Percentiles rank a stretch among this genome's conserved stretches.
Evolutionary conservation across 2,113 vertebrate genomes (phyloP).

Genomic region (Reinhardtius hippoglossoides): DNA sequence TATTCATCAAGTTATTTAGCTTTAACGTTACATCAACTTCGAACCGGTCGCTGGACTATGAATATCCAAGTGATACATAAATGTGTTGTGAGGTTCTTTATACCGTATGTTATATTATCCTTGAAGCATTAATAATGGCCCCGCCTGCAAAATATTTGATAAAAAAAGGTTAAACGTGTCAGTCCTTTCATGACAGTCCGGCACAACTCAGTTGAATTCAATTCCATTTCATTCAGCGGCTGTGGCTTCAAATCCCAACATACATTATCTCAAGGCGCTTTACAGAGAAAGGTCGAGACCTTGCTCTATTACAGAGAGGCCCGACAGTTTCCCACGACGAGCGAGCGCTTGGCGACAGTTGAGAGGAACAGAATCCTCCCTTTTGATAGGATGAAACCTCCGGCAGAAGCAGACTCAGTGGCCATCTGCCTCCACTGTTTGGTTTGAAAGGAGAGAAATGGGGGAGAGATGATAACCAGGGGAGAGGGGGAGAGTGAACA

Average conservation of each 20-base stretch:
- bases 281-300: background rate
- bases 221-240: background rate
- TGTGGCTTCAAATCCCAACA: background rate
- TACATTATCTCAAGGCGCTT: background rate
- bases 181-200: background rate
- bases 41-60: no score
- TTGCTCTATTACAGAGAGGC: background rate
- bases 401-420: background rate
- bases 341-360: background rate
- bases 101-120: no score
- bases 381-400: background rate
- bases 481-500: background rate
- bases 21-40: no score
- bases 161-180: background rate
- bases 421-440: background rate
- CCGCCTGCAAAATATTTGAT: background rate
- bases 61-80: no score
- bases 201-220: background rate
- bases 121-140: background rate
- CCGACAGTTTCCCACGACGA: background rate
- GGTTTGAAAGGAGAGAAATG: background rate
- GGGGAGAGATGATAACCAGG: background rate
- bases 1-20: no score
- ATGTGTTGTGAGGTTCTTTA: no score
- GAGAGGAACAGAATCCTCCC: background rate